Evolutionary conservation across 2,797 vertebrate genomes (phyloP), one percentile per base, ranked within the genome.

Genomic region (Nannoperca australis): DNA sequence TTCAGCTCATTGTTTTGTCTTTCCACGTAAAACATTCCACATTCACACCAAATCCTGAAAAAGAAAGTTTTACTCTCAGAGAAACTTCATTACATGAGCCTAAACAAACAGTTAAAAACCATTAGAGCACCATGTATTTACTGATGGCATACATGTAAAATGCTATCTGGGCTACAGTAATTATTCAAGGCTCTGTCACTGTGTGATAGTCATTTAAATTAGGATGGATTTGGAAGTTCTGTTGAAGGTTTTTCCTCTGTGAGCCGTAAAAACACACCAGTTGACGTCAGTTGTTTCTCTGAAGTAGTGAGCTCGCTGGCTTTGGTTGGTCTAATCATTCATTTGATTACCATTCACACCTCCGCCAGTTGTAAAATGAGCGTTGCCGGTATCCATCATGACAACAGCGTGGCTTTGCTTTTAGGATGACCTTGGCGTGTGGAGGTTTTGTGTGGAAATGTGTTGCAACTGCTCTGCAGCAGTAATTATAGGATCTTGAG

Each of bases 321-420:
- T 54, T 30, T 14, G 40, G 22, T 68, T 60, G 20, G 47, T 49
- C 34, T 70, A 14, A 73, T 81, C 58, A 74, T 73, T 70, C 24
- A 76, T 76, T 65, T 51, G 36, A 82, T 76, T 47, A 49, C 38
- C 27, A 30, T 68, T 77, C 51, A 69, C 79, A 76, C 63, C 13
- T 79, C 32, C 54, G 78, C 81, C 66, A 71, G n/a, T 7, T 14
- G 20, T 61, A 44, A 73, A 76, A 58, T 11, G 38, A 63, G 24
- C 62, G 47, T 45, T 44, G 64, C 15, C 45, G 61, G 70, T 4
- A 30, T 73, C 60, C 44, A 56, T 65, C 47, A 73, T 63, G 42
- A 60, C 32, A 11, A 34, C 7, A 55, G 63, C 79, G 40, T 32
- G 51, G 44, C 18, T 78, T 74, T 83, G 32, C 24, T 36, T 63